Evolutionary conservation across 1,140 invertebrate species (phyloP).

Genomic region (Anastrepha ludens): DNA sequence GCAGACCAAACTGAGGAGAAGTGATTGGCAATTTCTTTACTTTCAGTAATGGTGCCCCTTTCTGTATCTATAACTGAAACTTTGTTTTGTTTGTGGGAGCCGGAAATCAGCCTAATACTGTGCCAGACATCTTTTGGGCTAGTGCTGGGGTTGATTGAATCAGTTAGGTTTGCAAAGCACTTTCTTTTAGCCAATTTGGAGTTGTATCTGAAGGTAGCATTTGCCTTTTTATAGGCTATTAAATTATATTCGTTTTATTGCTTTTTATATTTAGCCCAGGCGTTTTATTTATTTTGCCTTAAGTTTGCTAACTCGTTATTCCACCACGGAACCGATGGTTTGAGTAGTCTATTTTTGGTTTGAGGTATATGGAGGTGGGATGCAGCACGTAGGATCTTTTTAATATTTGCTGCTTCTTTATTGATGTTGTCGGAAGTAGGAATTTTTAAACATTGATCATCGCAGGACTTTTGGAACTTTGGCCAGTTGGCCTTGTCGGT

Average conservation of each 20-base stretch:
- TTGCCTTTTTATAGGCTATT: constrained; percentile 2
- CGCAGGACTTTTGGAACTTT: neutral
- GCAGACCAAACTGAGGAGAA: neutral
- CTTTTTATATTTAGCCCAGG: neutral
- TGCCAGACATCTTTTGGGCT: neutral
- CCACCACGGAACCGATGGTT: neutral
- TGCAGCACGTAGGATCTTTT: neutral
- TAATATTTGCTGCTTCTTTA: constrained; percentile 1
- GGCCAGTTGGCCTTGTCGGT: neutral
- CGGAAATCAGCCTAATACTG: neutral
- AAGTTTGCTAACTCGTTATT: neutral
- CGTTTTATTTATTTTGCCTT: neutral
- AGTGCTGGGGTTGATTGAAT: neutral
- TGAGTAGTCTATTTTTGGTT: neutral
- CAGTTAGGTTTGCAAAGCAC: neutral
- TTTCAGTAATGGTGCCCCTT: neutral
- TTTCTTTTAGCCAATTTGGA: neutral
- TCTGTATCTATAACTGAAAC: neutral
- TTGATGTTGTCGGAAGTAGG: neutral
- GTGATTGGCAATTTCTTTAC: neutral
- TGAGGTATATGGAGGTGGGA: neutral
- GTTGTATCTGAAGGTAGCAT: neutral
- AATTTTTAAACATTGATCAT: neutral
- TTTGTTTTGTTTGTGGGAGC: neutral
- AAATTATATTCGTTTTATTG: neutral